phyloP scores from a whole-genome alignment of 2,888 invertebrate genomes.

The Trachelus troglodyta region DNA sequence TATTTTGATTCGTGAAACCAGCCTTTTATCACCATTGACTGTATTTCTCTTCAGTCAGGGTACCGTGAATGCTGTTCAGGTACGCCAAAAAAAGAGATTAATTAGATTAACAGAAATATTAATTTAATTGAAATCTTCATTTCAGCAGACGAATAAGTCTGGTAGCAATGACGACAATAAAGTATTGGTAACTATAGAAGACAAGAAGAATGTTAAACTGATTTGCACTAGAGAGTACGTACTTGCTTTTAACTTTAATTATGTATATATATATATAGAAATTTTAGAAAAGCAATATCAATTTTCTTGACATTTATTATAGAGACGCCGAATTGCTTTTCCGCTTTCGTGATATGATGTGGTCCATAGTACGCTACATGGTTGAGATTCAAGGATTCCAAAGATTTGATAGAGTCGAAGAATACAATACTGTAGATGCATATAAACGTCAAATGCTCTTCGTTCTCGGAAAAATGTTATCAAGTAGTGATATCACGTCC shows the following conservation, averaged over 20 bases:
- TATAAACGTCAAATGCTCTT: constrained; percentile 46
- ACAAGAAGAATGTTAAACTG: constrained; percentile 59
- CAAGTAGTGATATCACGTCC: no score
- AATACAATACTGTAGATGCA: constrained; percentile 27
- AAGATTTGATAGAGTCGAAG: neutral
- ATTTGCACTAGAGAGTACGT: constrained; percentile 64
- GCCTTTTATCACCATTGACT: constrained; percentile 71
- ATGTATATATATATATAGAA: neutral
- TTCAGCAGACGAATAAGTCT: no score
- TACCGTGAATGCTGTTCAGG: no score
- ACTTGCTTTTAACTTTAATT: constrained; percentile 23
- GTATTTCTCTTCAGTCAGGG: constrained; percentile 69
- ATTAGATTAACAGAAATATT: no score
- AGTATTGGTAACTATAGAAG: constrained; percentile 57
- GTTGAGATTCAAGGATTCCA: constrained; percentile 64
- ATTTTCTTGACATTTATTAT: constrained; percentile 59
- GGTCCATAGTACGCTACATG: constrained; percentile 68
- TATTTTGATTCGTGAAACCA: constrained; percentile 71
- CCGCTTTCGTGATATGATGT: constrained; percentile 67
- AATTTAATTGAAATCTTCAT: no score
- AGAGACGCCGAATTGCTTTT: constrained; percentile 69
- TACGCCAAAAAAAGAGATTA: no score
- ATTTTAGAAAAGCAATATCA: constrained; percentile 55
- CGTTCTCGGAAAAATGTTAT: constrained; percentile 41
- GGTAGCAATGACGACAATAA: constrained; percentile 38